Percentiles rank a stretch among this genome's conserved stretches.
These are phyloP conservation scores for Chloroceryle inda DNA, from an alignment of 2,797 vertebrate genomes.

Conservation along the genomic window DNA sequence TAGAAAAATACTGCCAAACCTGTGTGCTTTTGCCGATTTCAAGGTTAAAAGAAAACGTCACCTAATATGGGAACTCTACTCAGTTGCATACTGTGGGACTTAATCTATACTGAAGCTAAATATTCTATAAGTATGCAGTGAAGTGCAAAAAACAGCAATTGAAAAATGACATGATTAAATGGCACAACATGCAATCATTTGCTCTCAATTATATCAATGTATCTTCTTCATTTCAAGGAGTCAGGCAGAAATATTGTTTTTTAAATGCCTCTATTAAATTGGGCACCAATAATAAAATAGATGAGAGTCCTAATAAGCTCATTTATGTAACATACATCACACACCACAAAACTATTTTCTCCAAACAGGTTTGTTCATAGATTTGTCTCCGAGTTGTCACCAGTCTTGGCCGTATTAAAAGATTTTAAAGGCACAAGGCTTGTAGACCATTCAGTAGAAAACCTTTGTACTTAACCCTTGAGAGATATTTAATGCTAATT, in stretches of 20 bases:
- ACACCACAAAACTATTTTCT: constrained; percentile 79
- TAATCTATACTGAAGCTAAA: constrained; percentile 84
- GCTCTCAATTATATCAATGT: constrained; percentile 88
- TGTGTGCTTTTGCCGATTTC: constrained; percentile 65
- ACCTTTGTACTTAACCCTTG: constrained; percentile 85
- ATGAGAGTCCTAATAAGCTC: constrained; percentile 86
- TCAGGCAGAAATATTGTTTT: constrained; percentile 88
- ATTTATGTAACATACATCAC: constrained; percentile 84
- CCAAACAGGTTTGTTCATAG: constrained; percentile 80
- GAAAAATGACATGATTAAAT: constrained; percentile 89
- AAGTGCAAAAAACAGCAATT: constrained; percentile 85
- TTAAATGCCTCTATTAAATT: constrained; percentile 88
- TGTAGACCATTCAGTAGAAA: constrained; percentile 76
- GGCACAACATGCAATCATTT: constrained; percentile 87
- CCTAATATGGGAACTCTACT: constrained; percentile 52
- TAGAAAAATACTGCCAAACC: constrained; percentile 72
- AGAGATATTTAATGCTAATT: constrained; percentile 93
- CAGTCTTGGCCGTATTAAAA: constrained; percentile 83
- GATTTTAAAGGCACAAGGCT: constrained; percentile 82
- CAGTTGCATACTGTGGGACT: constrained; percentile 70
- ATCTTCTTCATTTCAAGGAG: constrained; percentile 85
- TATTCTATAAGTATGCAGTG: constrained; percentile 83
- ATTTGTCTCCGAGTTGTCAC: constrained; percentile 84
- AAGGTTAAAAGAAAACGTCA: constrained; percentile 78
- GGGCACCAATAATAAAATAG: constrained; percentile 87